Evolutionary conservation across 2,113 vertebrate species (phyloP), one percentile per base, ranked within the genome.

Genomic region (Pleuronectes platessa): DNA sequence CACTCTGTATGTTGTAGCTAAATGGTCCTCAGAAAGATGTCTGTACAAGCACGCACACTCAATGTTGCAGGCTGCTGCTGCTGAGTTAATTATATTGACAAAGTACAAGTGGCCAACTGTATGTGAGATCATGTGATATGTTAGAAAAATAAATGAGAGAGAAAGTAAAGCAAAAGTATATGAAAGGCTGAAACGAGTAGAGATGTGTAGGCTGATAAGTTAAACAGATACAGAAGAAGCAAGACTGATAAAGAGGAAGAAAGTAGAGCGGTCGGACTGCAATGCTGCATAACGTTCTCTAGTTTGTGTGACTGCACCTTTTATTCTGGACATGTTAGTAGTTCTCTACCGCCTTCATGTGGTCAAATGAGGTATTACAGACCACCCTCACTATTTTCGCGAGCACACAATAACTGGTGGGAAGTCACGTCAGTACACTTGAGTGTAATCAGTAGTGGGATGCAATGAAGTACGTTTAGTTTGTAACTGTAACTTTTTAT

Each of bases 281-380:
- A 86, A 76, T 88, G 87, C 84, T 82, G 78, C 74, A 88, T 61
- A 77, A 71, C 68, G 61, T 56, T 68, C 62, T 60, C 68, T 53
- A 27, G 53, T 77, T 76, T 49, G 76, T 51, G n/a, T 45, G 21
- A 53, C 27, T 49, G 15, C 7, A 2, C 60, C 42, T 83, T 31
- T 24, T 11, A 37, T 42, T 71, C 6, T 13, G 3, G 9, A 31
- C 9, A 15, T 40, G 68, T 55, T 11, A 26, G 53, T 62, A 27
- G 42, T 69, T 13, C 67, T 79, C 23, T 67, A 60, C 79, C 82
- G 84, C 66, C 84, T 24, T 73, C 24, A 42, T 58, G 76, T 89
- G 86, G 78, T 70, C 59, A 64, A 17, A 68, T 5, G 15, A 20
- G 31, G 61, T 27, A 42, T 13, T 40, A 37, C 42, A 65, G 5